These are phyloP conservation scores for Orthonychiurus folsomi DNA, from an alignment of 2,888 invertebrate genomes.

Conservation along the genomic window DNA sequence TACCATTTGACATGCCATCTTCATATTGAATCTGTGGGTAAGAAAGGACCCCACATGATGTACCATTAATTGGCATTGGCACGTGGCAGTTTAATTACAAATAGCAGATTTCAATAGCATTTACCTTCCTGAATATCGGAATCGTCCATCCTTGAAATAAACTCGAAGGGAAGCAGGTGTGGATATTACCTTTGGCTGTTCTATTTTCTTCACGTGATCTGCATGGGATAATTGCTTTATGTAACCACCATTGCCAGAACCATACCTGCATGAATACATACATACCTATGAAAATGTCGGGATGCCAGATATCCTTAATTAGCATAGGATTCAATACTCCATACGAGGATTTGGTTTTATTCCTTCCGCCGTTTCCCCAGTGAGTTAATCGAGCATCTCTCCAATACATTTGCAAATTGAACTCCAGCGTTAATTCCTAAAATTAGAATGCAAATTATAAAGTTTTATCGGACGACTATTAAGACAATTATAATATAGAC, in stretches of 20 bases:
- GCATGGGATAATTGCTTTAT: too few relatives aligned
- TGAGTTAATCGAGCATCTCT: slow-evolving; percentile 10
- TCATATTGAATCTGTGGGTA: slow-evolving; percentile 11
- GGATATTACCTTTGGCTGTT: slow-evolving; percentile 6
- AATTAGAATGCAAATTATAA: slow-evolving; percentile 1
- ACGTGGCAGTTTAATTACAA: background rate
- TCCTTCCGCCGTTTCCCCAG: background rate
- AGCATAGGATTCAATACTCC: slow-evolving; percentile 7
- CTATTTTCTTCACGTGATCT: slow-evolving; percentile 14
- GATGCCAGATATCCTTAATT: slow-evolving; percentile 13
- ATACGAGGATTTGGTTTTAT: background rate
- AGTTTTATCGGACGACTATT: background rate
- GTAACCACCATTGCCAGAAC: too few relatives aligned
- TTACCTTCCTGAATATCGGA: slow-evolving; percentile 9
- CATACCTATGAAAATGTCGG: slow-evolving; percentile 12
- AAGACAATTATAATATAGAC: background rate
- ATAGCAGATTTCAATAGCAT: background rate
- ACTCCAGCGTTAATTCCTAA: slow-evolving; percentile 10
- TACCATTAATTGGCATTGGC: background rate
- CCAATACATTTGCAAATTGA: slow-evolving; percentile 13
- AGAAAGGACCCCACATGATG: background rate
- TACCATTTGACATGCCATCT: slow-evolving; percentile 10
- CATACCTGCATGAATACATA: too few relatives aligned
- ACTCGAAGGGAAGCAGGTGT: slow-evolving; percentile 6
- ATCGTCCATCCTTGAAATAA: background rate